Conservation (phyloP, 1,140 invertebrate genomes). For the Plectrocnemia conspersa region DNA sequence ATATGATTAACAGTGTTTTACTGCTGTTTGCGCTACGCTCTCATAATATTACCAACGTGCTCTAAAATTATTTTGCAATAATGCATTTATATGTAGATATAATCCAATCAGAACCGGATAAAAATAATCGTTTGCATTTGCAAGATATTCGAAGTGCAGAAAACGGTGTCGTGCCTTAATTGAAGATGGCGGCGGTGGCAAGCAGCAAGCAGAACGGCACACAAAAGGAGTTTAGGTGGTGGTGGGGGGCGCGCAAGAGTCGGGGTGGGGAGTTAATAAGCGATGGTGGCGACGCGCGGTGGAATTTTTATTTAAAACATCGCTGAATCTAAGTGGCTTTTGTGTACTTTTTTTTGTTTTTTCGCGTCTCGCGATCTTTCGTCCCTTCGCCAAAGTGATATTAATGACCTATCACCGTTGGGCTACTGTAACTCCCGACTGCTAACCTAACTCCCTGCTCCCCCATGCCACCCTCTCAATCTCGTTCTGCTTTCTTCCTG, state of each 20-base stretch:
- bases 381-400: slow-evolving; percentile 28
- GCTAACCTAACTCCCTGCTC: too few relatives aligned
- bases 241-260: too few relatives aligned
- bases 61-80: too few relatives aligned
- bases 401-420: slow-evolving; percentile 23
- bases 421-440: slow-evolving; percentile 6
- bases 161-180: not conserved
- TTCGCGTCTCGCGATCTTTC: slow-evolving; percentile 13
- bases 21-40: too few relatives aligned
- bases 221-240: too few relatives aligned
- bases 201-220: not conserved
- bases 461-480: too few relatives aligned
- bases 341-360: slow-evolving; percentile 14
- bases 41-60: too few relatives aligned
- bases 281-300: not conserved
- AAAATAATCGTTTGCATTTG: too few relatives aligned
- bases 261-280: too few relatives aligned
- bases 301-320: slow-evolving; percentile 11
- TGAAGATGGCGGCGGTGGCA: not conserved
- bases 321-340: slow-evolving; percentile 10
- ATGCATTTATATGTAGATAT: too few relatives aligned
- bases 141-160: not conserved
- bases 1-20: too few relatives aligned
- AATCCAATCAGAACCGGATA: too few relatives aligned
- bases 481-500: not conserved